These are phyloP conservation scores for Wasmannia auropunctata DNA, from an alignment of 1,140 invertebrate genomes.

Conservation along the genomic window DNA sequence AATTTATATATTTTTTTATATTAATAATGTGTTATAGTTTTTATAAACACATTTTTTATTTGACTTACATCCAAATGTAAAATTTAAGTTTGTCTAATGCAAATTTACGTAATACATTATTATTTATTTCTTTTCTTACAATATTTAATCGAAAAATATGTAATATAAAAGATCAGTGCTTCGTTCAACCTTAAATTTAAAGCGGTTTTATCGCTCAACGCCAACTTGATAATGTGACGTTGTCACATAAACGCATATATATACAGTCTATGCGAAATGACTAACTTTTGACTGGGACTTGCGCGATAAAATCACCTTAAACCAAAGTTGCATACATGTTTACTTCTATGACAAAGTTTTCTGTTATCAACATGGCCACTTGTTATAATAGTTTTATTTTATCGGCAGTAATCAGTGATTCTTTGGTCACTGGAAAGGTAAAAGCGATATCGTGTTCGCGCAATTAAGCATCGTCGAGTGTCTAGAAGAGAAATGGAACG, in stretches of 20 bases:
- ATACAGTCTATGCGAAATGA: too few species aligned
- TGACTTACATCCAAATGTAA: not conserved
- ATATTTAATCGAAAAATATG: too few species aligned
- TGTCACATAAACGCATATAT: too few species aligned
- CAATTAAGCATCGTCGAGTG: conserved; percentile 12
- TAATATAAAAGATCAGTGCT: not conserved
- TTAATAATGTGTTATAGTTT: not conserved
- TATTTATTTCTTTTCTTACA: not conserved
- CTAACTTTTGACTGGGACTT: too few species aligned
- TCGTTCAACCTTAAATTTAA: not conserved
- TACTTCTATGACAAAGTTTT: not conserved
- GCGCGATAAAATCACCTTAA: too few species aligned
- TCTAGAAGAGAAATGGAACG: conserved; percentile 22
- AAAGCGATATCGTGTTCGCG: conserved; percentile 43
- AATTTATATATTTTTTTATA: not conserved
- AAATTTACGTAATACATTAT: not conserved
- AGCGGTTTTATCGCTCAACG: too few species aligned
- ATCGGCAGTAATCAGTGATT: not conserved
- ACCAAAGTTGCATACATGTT: not conserved
- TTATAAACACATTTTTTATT: not conserved
- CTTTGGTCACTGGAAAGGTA: conserved; percentile 22
- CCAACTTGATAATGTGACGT: too few species aligned
- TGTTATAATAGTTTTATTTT: conserved; percentile 17
- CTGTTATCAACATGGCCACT: not conserved
- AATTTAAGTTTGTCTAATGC: not conserved